Evolutionary conservation across 1,140 invertebrate species (phyloP).

Genomic region (Zaprionus africanus): DNA sequence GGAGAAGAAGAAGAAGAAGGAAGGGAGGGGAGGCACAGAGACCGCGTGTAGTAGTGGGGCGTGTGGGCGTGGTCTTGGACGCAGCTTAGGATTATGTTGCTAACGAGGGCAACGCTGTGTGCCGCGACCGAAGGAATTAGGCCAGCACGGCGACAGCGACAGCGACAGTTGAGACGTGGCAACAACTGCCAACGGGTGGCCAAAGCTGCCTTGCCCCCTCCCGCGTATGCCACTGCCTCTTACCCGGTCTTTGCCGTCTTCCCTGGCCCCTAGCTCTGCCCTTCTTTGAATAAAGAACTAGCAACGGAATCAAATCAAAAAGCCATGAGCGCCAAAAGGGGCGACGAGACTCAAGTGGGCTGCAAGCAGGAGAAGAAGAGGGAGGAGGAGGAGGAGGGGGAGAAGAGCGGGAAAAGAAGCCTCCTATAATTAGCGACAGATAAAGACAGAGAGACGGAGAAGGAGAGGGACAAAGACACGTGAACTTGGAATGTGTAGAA

Average conservation of each 20-base stretch:
- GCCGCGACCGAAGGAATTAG: constrained; percentile 51
- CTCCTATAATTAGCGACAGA: constrained; percentile 15
- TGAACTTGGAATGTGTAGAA: no score
- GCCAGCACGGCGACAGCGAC: constrained; percentile 33
- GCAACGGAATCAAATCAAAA: constrained; percentile 38
- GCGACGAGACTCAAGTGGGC: background rate
- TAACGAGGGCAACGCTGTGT: constrained; percentile 65
- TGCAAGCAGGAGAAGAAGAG: background rate
- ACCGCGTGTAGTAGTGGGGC: background rate
- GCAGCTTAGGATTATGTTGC: constrained; percentile 67
- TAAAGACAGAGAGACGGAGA: background rate
- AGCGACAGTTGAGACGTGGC: constrained; percentile 20
- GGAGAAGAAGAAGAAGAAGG: background rate
- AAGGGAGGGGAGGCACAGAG: background rate
- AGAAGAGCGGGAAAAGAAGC: background rate
- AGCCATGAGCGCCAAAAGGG: constrained; percentile 15
- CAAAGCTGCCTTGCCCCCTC: background rate
- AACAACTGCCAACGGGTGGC: constrained; percentile 21
- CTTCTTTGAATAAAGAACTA: background rate
- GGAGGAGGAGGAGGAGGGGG: background rate
- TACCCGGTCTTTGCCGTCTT: background rate
- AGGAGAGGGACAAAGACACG: background rate
- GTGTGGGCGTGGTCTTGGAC: constrained; percentile 27
- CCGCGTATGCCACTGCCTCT: background rate
- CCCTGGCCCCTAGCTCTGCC: background rate